Base-by-base conservation (phyloP, 2,888 invertebrate species). In the Xestia ashworthii region DNA sequence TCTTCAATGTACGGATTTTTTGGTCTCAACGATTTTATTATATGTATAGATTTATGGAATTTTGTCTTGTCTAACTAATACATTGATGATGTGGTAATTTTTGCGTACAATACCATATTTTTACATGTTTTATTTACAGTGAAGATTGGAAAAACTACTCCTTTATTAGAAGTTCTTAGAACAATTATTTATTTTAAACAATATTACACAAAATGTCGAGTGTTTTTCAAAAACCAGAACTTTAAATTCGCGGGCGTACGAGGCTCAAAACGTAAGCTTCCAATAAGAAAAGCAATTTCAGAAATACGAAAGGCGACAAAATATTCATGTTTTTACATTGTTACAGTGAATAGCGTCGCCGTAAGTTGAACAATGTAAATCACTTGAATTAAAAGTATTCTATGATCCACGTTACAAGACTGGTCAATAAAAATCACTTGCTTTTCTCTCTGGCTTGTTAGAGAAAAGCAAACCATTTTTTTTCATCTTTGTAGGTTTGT, bases 251-350 rank as follows among this genome's bases (percentile, higher is more conserved):
- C 79, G 46, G 80, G 65, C 79, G 60, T 72, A 72, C 64, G 41
- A 55, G 73, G 71, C 73, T 76, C 55, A 76, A 74, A 81, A 32
- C 38, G 50, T 76, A 84, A 80, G 71, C 81, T 76, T 66, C 68
- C 69, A 83, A 85, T 77, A 84, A 83, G 74, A 74, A 84, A 80
- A 84, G 68, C 71, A 85, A 85, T 83, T 81, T 74, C 55, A 74
- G 65, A 83, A 81, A 81, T 84, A 76, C 77, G 69, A 74, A 81
- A 71, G 68, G 71, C 41, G 71, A 71, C 71, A 55, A 65, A 69
- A 84, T 76, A 62, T 71, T 84, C 55, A 64, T 58, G 44, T 76
- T 71, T 74, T 67, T 48, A 75, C 22, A 66, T 70, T 67, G 44
- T 70, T 78, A 74, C 66, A 74, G 71, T 16, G n/a, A 65, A 55